Base-by-base conservation (phyloP, 2,797 vertebrate genomes). In the Chelmon rostratus region DNA sequence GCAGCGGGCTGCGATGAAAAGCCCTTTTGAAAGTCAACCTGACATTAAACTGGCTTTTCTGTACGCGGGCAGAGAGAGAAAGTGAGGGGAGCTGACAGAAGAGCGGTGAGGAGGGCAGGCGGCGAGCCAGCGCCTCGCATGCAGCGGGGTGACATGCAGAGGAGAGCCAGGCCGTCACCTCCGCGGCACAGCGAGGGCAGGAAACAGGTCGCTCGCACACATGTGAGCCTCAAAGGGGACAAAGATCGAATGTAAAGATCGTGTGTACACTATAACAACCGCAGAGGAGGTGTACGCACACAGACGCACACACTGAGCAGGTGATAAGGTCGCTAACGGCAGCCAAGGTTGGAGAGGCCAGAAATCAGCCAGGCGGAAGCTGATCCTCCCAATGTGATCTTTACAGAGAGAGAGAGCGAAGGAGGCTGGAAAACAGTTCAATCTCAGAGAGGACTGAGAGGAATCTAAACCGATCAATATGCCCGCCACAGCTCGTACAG, bases 1-100 rank as follows among this genome's bases (percentile, higher is more conserved):
- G 33, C n/a, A 2, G 56, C 19, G 73, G 58, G 63, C 61, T 57
- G 69, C 59, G 28, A 83, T 86, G 76, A 92, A 90, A 88, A 79
- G 52, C 44, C 54, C 69, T 73, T 92, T 82, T 77, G 77, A 90
- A 92, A 91, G 88, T 82, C 76, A 84, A 79, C 38, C 64, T 89
- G 80, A 88, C 82, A 81, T 86, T 63, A 69, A 88, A 79, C 78
- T 86, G 76, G 38, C 71, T 85, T 80, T 85, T 76, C 79, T 73
- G 79, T 69, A 71, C 23, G 21, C 12, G 16, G 75, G 86, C 63
- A 74, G 57, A 47, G 75, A 73, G 65, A 87, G 89, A 89, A 91
- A 89, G 73, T 80, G 77, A 81, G 86, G 80, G 68, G 73, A 52
- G 77, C 66, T 65, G 82, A 89, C 62, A 73, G 85, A 64, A 62